phyloP scores from a whole-genome alignment of 2,113 vertebrate genomes.

The Fukomys damarensis region DNA sequence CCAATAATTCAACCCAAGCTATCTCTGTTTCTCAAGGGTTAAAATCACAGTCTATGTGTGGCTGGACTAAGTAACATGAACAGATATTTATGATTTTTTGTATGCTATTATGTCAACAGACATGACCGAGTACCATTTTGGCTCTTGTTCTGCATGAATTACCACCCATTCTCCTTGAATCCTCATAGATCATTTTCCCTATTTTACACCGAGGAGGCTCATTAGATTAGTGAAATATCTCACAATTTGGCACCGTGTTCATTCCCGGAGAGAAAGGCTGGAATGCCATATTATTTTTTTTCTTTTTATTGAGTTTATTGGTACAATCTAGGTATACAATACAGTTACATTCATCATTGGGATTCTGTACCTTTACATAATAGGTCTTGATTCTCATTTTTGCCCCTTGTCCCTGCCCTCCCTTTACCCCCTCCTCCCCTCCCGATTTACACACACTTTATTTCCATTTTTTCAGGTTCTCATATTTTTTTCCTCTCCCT shows the following conservation, averaged over 20 bases:
- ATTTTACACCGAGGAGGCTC: background rate
- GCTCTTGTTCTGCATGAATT: background rate
- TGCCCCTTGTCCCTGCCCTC: too few relatives aligned
- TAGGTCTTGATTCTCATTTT: too few relatives aligned
- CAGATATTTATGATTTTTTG: background rate
- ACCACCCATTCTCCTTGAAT: background rate
- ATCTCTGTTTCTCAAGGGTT: background rate
- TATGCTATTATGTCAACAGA: background rate
- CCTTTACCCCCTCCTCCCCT: too few relatives aligned
- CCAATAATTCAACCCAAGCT: background rate
- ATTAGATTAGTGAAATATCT: background rate
- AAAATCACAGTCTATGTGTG: background rate
- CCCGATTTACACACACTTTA: too few relatives aligned
- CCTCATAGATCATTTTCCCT: background rate
- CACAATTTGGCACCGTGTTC: background rate
- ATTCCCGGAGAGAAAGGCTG: background rate
- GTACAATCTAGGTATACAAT: too few relatives aligned
- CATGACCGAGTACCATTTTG: background rate
- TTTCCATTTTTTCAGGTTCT: too few relatives aligned
- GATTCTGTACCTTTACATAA: too few relatives aligned
- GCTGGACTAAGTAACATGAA: conserved; percentile 20
- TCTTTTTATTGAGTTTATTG: too few relatives aligned
- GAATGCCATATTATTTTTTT: background rate
- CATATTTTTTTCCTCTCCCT: too few relatives aligned
- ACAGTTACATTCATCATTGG: too few relatives aligned